These are phyloP conservation scores for Tetragnatha montana DNA, from an alignment of 2,888 invertebrate species.

Conservation along the genomic window DNA sequence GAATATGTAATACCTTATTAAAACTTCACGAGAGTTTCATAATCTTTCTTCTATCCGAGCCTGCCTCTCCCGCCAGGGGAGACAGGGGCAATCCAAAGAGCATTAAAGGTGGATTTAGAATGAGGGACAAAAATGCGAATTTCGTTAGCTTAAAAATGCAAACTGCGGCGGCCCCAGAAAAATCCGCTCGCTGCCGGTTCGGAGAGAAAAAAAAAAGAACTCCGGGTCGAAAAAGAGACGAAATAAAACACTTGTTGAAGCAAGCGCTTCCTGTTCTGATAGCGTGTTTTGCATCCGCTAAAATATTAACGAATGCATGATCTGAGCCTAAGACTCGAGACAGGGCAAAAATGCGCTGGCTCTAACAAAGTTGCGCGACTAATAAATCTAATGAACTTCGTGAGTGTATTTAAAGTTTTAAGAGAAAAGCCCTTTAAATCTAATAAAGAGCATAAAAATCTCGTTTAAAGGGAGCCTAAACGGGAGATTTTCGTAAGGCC, in stretches of 20 bases:
- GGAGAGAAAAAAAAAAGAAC: constrained; percentile 39
- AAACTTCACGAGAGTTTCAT: constrained; percentile 55
- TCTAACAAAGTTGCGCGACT: constrained; percentile 14
- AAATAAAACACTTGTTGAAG: constrained; percentile 51
- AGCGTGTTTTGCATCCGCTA: constrained; percentile 14
- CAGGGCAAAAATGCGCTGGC: constrained; percentile 4
- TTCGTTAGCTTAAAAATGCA: constrained; percentile 48
- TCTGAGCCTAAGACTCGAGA: constrained; percentile 21
- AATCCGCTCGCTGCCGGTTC: constrained; percentile 37
- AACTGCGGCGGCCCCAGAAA: constrained; percentile 23
- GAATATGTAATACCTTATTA: constrained; percentile 61
- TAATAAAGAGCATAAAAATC: constrained; percentile 14
- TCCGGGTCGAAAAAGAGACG: constrained; percentile 19
- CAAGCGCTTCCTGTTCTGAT: constrained; percentile 12
- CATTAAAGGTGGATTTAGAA: constrained; percentile 54
- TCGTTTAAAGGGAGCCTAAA: too few relatives aligned
- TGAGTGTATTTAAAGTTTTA: constrained; percentile 10
- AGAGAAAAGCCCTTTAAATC: constrained; percentile 22
- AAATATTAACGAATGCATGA: constrained; percentile 47
- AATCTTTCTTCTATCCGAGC: constrained; percentile 34
- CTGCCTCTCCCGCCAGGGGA: constrained; percentile 30
- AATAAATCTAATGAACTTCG: constrained; percentile 22
- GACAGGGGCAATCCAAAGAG: constrained; percentile 21
- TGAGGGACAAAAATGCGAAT: constrained; percentile 25
- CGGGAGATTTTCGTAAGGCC: background rate